These are phyloP conservation scores for Sitobion miscanthi DNA, from an alignment of 1,140 invertebrate species.

Conservation along the genomic window DNA sequence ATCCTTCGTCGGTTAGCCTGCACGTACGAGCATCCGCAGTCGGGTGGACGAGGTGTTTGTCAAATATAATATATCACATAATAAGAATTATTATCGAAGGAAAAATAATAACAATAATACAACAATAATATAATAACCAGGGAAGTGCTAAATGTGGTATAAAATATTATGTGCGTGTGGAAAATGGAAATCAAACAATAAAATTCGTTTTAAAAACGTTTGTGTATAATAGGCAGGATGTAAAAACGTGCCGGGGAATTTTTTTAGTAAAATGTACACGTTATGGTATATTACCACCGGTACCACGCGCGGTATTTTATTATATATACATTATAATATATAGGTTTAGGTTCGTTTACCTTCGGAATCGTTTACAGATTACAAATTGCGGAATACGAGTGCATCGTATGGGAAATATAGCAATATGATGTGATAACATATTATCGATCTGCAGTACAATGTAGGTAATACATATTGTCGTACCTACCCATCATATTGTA, in stretches of 20 bases:
- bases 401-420: neutral
- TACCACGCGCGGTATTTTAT: neutral
- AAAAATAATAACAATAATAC: slow-evolving; percentile 23
- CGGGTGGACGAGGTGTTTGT: slow-evolving; percentile 20
- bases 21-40: slow-evolving; percentile 27
- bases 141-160: slow-evolving; percentile 53
- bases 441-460: neutral
- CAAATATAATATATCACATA: slow-evolving; percentile 20
- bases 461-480: neutral
- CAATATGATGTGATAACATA: neutral
- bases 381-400: slow-evolving; percentile 14
- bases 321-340: neutral
- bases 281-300: neutral
- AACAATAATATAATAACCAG: slow-evolving; percentile 9
- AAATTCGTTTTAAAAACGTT: slow-evolving; percentile 31
- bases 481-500: neutral
- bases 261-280: slow-evolving; percentile 47
- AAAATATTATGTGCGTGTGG: slow-evolving; percentile 25
- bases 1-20: slow-evolving; percentile 16
- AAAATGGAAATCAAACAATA: slow-evolving; percentile 39
- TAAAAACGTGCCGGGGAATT: slow-evolving; percentile 53
- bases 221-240: slow-evolving; percentile 28
- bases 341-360: slow-evolving; percentile 34
- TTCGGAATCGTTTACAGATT: slow-evolving; percentile 41
- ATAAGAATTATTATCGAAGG: neutral